Base-by-base conservation (phyloP, 2,113 vertebrate genomes). In the Trichomycterus rosablanca region DNA sequence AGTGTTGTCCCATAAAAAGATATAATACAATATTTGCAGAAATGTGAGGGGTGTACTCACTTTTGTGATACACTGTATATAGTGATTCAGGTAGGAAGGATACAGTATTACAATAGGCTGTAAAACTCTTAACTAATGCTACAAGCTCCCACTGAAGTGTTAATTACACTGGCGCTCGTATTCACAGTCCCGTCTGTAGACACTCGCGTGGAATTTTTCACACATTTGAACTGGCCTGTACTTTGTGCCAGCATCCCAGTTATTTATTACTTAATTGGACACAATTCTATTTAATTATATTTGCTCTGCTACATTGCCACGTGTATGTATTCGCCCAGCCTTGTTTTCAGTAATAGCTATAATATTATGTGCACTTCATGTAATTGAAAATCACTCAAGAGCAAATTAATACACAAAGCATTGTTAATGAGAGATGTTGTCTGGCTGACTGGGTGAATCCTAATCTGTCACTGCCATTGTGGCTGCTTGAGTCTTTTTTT, bases 371-470 rank as follows among this genome's bases (percentile, higher is more conserved):
- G 57, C 43, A 53, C 40, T 45, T 32, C 56, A 60, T 66, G 49
- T 65, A 71, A 71, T 71, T 66, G 62, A 71, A 66, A 60, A 65
- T 54, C 63, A 49, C 62, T 58, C 63, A 52, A 58, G 55, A 66
- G 62, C 59, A 73, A 63, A 70, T 70, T 45, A 70, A 66, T 67
- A 59, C 46, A 66, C 57, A 54, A 43, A 52, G 26, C 52, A 34
- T 20, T 34, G 32, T 51, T 73, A 70, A 73, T 66, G 59, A 51
- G 46, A 58, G 60, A 50, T 39, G 37, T 51, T 49, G 55, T 64
- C 62, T 34, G 49, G 43, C 18, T 37, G 30, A 51, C 44, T 44
- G 34, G 42, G 23, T 55, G 66, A 56, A 66, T 55, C 30, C 11
- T 66, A 58, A 71, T 66, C 26, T 49, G 34, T 46, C 15, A 10